A percentile compares a stretch with the other conserved stretches of the same genome.
Conservation (phyloP, 1,140 invertebrate genomes). For the Anastrepha obliqua region DNA sequence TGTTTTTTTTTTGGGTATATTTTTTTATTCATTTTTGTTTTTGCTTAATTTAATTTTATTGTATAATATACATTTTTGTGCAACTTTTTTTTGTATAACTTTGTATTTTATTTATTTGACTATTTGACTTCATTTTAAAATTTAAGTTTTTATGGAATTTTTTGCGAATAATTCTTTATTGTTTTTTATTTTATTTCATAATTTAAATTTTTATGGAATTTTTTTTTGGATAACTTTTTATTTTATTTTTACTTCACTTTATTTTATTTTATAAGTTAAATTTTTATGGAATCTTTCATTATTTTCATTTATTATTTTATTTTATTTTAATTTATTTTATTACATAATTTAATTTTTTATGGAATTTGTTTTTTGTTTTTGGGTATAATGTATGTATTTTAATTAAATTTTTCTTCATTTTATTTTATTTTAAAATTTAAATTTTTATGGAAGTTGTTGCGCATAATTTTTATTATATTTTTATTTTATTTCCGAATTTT, state of each 20-base stretch:
- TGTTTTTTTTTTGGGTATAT: background rate
- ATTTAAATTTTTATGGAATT: too few relatives aligned
- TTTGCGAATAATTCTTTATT: background rate
- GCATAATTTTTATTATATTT: background rate
- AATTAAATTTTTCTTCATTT: background rate
- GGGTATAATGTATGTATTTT: background rate
- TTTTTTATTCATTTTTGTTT: conserved; percentile 13
- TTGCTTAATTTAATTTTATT: background rate
- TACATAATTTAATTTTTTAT: background rate
- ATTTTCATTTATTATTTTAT: background rate
- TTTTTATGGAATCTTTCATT: background rate
- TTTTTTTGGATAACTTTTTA: too few relatives aligned
- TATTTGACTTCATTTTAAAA: background rate
- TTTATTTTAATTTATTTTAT: background rate
- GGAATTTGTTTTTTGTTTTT: background rate
- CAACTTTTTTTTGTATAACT: conserved; percentile 22
- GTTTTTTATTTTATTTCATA: background rate
- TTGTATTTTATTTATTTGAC: conserved; percentile 20
- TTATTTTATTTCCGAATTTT: too few relatives aligned
- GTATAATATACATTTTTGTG: too few relatives aligned
- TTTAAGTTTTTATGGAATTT: background rate
- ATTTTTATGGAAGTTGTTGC: background rate
- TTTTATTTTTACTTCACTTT: too few relatives aligned
- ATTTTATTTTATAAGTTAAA: too few relatives aligned
- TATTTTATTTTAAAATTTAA: background rate